Evolutionary conservation across 2,888 invertebrate species (phyloP).

Genomic region (Cotesia congregata): DNA sequence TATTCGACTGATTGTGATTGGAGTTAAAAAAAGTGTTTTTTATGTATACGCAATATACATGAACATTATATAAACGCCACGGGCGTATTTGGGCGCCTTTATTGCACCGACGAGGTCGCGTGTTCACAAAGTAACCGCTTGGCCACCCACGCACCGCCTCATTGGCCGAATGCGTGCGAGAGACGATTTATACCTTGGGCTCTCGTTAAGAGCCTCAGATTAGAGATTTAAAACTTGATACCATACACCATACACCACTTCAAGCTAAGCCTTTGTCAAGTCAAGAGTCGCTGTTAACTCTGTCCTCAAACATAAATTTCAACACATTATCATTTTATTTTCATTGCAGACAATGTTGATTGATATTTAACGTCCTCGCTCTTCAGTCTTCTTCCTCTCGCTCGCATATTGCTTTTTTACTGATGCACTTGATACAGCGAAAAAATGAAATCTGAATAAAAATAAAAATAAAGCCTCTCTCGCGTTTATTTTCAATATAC

Average conservation of each 20-base stretch:
- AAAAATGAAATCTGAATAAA: too few species aligned
- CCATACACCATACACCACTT: not conserved
- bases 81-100: too few species aligned
- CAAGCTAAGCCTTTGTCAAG: too few species aligned
- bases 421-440: too few species aligned
- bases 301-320: not conserved
- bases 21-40: too few species aligned
- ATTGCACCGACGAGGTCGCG: conserved; percentile 1
- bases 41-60: too few species aligned
- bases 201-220: conserved; percentile 34
- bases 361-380: not conserved
- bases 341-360: not conserved
- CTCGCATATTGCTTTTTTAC: too few species aligned
- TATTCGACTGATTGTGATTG: too few species aligned
- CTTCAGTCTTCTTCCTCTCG: conserved; percentile 7
- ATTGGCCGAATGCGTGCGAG: conserved; percentile 33
- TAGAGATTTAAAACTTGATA: not conserved
- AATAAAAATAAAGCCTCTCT: not conserved
- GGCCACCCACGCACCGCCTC: conserved; percentile 38
- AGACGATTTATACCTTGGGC: conserved; percentile 37
- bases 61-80: too few species aligned
- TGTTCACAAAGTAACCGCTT: conserved; percentile 34
- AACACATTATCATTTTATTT: too few species aligned
- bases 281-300: not conserved
- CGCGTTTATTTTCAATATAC: not conserved